phyloP scores from a whole-genome alignment of 2,113 vertebrate species.

The Psephotus haematonotus region DNA sequence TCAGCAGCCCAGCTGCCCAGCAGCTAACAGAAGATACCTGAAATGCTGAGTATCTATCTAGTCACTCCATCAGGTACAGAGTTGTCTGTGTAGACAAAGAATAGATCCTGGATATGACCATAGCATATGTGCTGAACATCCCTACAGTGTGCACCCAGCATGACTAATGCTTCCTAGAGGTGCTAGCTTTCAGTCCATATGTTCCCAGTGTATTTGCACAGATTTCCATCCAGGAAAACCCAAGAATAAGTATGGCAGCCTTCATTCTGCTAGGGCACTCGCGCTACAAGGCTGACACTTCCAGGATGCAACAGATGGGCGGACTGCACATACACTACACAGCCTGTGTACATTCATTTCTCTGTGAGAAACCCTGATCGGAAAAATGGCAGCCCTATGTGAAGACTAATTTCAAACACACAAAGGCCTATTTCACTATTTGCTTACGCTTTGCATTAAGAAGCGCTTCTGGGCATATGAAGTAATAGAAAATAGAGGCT shows the following conservation, averaged over 20 bases:
- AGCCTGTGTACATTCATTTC: background rate
- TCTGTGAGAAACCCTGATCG: background rate
- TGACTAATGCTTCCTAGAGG: background rate
- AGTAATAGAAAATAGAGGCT: background rate
- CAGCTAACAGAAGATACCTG: background rate
- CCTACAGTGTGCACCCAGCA: background rate
- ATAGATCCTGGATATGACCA: background rate
- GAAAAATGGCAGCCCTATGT: background rate
- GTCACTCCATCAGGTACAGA: background rate
- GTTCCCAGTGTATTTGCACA: background rate
- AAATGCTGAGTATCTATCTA: background rate
- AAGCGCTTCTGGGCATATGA: background rate
- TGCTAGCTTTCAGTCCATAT: background rate
- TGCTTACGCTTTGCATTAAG: background rate
- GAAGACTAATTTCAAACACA: background rate
- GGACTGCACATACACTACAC: background rate
- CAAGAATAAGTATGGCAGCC: background rate
- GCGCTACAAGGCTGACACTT: background rate
- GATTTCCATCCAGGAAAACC: background rate
- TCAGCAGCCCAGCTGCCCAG: background rate
- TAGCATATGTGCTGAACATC: background rate
- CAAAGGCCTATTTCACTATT: background rate
- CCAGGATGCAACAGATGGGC: background rate
- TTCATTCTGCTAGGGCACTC: background rate
- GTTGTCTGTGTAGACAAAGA: background rate